A percentile compares a stretch with the other conserved stretches of the same genome.
phyloP scores from a whole-genome alignment of 2,113 vertebrate genomes.

The Manacus vitellinus region DNA sequence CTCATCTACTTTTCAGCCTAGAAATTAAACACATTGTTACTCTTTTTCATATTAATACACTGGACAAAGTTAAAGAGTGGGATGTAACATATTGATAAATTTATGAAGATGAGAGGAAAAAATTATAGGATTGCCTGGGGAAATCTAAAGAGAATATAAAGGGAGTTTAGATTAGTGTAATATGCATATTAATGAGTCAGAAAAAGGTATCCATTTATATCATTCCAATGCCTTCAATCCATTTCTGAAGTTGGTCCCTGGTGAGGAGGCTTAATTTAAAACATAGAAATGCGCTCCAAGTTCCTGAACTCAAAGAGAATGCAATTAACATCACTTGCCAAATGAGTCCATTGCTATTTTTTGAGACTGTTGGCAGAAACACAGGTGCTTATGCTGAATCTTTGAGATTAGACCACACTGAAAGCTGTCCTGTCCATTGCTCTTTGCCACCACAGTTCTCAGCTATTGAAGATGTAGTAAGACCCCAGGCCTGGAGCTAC shows the following conservation, averaged over 20 bases:
- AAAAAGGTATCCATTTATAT: conserved; percentile 28
- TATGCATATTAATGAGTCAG: conserved; percentile 27
- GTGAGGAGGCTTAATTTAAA: conserved; percentile 42
- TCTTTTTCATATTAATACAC: not conserved
- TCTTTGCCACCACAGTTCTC: not conserved
- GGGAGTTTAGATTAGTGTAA: not conserved
- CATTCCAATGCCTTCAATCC: not conserved
- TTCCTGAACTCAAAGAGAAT: conserved; percentile 9
- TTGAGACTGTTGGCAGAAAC: not conserved
- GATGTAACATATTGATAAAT: conserved; percentile 12
- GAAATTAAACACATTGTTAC: not conserved
- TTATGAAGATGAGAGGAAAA: not conserved
- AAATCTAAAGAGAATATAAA: conserved; percentile 23
- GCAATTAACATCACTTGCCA: not conserved
- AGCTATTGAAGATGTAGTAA: not conserved
- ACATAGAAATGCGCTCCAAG: not conserved
- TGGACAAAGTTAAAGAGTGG: not conserved
- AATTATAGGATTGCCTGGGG: not conserved
- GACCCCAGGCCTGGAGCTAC: not conserved
- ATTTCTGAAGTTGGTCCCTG: conserved; percentile 23
- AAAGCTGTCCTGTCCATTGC: not conserved
- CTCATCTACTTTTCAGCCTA: not conserved
- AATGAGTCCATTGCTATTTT: not conserved
- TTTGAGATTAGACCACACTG: fast-evolving
- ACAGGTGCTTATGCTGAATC: not conserved